phyloP scores from a whole-genome alignment of 2,797 vertebrate species.

The Martes flavigula region DNA sequence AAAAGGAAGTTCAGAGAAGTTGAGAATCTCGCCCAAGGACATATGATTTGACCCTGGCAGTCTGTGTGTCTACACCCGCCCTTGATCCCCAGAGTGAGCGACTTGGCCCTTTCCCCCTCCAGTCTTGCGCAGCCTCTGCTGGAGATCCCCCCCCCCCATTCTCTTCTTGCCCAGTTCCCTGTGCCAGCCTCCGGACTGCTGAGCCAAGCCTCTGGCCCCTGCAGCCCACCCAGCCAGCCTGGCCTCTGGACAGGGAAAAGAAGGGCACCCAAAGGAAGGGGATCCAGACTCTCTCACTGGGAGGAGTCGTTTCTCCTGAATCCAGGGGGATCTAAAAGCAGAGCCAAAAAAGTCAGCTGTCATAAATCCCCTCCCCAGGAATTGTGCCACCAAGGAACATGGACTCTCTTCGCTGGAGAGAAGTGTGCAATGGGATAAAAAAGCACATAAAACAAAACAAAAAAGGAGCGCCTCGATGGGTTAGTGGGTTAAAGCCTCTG shows the following conservation, averaged over 20 bases:
- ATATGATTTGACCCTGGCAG: neutral
- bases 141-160: accelerated
- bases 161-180: neutral
- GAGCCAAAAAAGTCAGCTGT: neutral
- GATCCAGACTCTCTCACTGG: neutral
- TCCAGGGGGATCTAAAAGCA: neutral
- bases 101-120: neutral
- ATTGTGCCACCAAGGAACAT: neutral
- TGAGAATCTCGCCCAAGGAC: neutral
- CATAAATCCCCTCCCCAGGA: neutral
- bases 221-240: neutral
- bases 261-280: neutral
- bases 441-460: neutral
- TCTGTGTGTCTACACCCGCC: neutral
- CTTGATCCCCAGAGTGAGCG: accelerated
- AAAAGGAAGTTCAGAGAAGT: neutral
- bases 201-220: neutral
- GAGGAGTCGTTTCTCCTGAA: neutral
- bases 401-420: neutral
- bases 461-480: too few species aligned
- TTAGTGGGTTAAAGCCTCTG: too few species aligned
- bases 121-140: neutral
- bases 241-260: neutral
- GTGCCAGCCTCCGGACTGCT: neutral
- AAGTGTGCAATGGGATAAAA: neutral